Base-by-base conservation (phyloP, 2,113 vertebrate genomes). In the Cyphotilapia sp. region DNA sequence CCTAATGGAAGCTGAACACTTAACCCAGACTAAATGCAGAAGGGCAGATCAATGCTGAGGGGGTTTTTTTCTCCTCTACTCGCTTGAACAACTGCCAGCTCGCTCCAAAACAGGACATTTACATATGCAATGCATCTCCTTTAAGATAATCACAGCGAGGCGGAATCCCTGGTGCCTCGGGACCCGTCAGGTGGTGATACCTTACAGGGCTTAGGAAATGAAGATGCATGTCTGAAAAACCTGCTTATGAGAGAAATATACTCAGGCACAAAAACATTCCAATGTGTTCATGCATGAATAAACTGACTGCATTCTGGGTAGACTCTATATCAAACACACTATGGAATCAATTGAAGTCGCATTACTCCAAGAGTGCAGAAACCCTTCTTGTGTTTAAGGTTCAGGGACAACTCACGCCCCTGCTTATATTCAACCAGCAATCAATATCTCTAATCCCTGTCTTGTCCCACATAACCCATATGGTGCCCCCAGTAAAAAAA, bases 1-100 rank as follows among this genome's bases (percentile, higher is more conserved):
- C 97, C 97, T 97, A 97, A 97, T 96, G 97, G 97, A 97, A 97
- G 96, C 95, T 92, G 95, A 96, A 97, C 94, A 96, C 95, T 96
- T 94, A 96, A 96, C 93, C 94, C 93, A 88, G 94, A 84, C 89
- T 91, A 93, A 94, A 94, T 86, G 91, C 90, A 94, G 85, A 85
- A 86, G 89, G 88, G 87, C 92, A 91, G 96, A 97, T 98, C 97
- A 97, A 97, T 98, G 92, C 93, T 85, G 90, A 95, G 96, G 94
- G 96, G 61, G 96, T 89, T 92, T 89, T 87, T 92, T 84, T 81
- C 19, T 40, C 47, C 61, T 61, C 40, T 35, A 88, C 89, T 93
- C 56, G 12, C 88, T 93, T 93, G 88, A 94, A 86, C 91, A 74
- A 87, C 87, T 90, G 89, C 92, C 89, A 91, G 63, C 86, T 89